Evolutionary conservation across 2,113 vertebrate genomes (phyloP), one percentile per base, ranked within the genome.

Genomic region (Cranoglanis bouderius): DNA sequence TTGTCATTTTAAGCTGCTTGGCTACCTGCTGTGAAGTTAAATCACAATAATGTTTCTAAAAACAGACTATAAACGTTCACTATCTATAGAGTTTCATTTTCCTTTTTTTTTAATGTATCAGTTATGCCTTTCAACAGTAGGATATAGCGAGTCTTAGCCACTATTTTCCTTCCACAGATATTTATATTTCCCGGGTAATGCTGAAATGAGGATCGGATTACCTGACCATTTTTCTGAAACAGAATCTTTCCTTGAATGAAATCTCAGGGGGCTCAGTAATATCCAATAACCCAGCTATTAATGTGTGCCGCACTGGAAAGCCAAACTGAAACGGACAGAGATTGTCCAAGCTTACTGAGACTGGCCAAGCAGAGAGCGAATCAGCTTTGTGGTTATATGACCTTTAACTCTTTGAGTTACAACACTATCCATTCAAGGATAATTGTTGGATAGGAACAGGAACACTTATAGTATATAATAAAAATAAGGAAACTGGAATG

Each of bases 381-480:
- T 94, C 92, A 94, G 91, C 91, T 93, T 93, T 95, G 93, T 55
- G 93, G 93, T 94, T 84, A 90, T 86, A 90, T 94, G 94, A 94
- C 94, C 94, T 94, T 94, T 93, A 93, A 93, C 90, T 93, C 88
- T 90, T 92, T 81, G 19, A 83, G 84, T 87, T 70, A 88, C 78
- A 93, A 90, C 53, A 84, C 90, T 91, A 92, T 92, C 91, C 89
- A 89, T 89, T 92, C 90, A 91, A 74, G 88, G 90, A 93, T 92
- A 91, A 92, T 88, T 90, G 90, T 93, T 95, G 94, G 93, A 91
- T 92, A 91, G 92, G 95, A 90, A 92, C 93, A 93, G 90, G 89
- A 89, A 91, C 90, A 94, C 94, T 92, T 93, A 90, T 94, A 91
- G 19, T 57, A 82, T 38, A 82, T 38, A 38, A 32, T 19, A 94